Percentiles rank a stretch among this genome's conserved stretches.
These are phyloP conservation scores for Cryptophagus acutangulus DNA, from an alignment of 2,888 invertebrate species.

Conservation along the genomic window DNA sequence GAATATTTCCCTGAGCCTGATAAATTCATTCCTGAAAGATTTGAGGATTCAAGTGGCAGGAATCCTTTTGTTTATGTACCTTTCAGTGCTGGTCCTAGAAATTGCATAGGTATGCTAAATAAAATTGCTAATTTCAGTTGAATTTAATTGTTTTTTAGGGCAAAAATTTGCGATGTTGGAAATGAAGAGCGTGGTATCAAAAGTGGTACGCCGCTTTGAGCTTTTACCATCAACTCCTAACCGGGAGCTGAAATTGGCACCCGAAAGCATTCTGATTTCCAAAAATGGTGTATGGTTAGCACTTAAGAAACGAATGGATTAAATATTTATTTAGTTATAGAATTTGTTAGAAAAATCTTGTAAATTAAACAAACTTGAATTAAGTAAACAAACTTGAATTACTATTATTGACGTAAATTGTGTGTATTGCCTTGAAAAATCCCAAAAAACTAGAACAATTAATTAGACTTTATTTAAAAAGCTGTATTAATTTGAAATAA, in stretches of 20 bases:
- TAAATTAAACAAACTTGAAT: no score
- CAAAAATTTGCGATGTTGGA: slow-evolving; percentile 53
- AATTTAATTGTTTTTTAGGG: neutral
- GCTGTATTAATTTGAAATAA: no score
- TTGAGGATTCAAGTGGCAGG: slow-evolving; percentile 23
- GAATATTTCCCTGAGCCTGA: slow-evolving; percentile 18
- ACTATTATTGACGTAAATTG: no score
- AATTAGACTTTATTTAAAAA: no score
- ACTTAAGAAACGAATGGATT: neutral
- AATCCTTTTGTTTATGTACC: slow-evolving; percentile 55
- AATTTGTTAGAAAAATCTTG: no score
- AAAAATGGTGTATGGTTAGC: slow-evolving; percentile 47
- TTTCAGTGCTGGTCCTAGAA: slow-evolving; percentile 62
- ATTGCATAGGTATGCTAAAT: slow-evolving; percentile 44
- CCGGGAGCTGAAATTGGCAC: slow-evolving; percentile 46
- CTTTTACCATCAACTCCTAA: slow-evolving; percentile 29
- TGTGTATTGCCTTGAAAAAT: no score
- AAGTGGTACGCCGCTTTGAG: slow-evolving; percentile 50
- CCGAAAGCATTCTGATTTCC: slow-evolving; percentile 50
- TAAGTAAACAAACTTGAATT: no score
- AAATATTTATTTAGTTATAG: no score
- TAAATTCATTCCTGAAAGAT: slow-evolving; percentile 21
- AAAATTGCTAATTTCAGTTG: neutral
- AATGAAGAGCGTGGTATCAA: slow-evolving; percentile 52
- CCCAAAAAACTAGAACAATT: no score